phyloP scores from a whole-genome alignment of 2,888 invertebrate genomes.

The Lasius platythorax region DNA sequence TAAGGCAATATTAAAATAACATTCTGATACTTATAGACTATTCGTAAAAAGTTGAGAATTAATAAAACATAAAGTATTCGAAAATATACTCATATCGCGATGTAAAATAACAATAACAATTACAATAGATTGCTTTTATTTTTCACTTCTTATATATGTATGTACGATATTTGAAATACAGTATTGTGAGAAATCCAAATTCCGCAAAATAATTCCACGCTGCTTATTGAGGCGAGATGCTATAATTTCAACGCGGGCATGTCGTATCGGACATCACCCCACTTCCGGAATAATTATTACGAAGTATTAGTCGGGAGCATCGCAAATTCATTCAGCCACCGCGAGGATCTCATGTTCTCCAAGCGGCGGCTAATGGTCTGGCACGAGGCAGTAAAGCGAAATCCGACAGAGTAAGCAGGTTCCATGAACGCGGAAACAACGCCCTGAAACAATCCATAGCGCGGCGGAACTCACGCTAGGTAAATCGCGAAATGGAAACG shows the following conservation, averaged over 20 bases:
- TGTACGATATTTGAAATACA: not conserved
- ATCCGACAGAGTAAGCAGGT: slow-evolving; percentile 46
- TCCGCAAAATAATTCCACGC: not conserved
- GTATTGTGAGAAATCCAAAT: not conserved
- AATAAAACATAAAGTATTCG: not conserved
- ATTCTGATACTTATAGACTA: not conserved
- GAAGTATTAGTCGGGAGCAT: slow-evolving; percentile 37
- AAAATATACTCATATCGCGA: not conserved
- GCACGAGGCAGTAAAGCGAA: slow-evolving; percentile 49
- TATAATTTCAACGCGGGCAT: slow-evolving; percentile 24
- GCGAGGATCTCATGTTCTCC: slow-evolving; percentile 36
- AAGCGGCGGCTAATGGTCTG: slow-evolving; percentile 38
- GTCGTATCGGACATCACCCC: slow-evolving; percentile 1
- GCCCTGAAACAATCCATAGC: slow-evolving; percentile 38
- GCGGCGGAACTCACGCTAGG: slow-evolving; percentile 14
- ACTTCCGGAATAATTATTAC: slow-evolving; percentile 51
- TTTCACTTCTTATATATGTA: not conserved
- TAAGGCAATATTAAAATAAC: not conserved
- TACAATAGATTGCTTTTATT: not conserved
- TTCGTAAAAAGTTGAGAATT: not conserved
- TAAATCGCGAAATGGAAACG: slow-evolving; percentile 30
- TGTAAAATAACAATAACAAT: not conserved
- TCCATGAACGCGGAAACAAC: slow-evolving; percentile 52
- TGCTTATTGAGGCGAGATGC: slow-evolving; percentile 10
- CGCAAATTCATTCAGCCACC: slow-evolving; percentile 50